phyloP scores from a whole-genome alignment of 2,888 invertebrate genomes.

The Metallyticus violacea region DNA sequence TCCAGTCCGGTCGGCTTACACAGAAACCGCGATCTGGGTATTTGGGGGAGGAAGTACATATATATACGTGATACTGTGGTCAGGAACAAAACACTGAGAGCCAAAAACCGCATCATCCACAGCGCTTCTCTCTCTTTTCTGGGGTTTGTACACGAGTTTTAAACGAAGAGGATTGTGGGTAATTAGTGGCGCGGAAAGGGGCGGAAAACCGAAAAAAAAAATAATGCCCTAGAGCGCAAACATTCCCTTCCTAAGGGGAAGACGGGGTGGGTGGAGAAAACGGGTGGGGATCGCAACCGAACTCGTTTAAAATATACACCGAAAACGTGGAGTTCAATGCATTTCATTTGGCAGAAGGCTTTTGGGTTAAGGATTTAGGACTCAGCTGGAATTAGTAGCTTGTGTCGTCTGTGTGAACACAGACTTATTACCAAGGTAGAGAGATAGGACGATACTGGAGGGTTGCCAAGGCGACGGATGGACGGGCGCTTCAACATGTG shows the following conservation, averaged over 20 bases:
- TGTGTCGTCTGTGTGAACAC: not conserved
- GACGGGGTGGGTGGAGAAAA: slow-evolving; percentile 7
- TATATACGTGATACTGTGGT: not conserved
- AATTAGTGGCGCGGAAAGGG: slow-evolving; percentile 1
- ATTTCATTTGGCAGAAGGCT: slow-evolving; percentile 1
- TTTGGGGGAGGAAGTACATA: not conserved
- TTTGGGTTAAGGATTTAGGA: slow-evolving; percentile 7
- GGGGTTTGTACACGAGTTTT: slow-evolving; percentile 8
- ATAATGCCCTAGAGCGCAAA: not conserved
- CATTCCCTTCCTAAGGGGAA: slow-evolving; percentile 3
- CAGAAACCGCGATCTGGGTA: not conserved
- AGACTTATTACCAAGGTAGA: slow-evolving; percentile 16
- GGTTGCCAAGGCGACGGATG: not conserved
- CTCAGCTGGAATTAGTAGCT: not conserved
- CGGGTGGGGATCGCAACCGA: not conserved
- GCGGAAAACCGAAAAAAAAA: not conserved
- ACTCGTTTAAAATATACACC: slow-evolving; percentile 13
- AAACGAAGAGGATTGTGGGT: slow-evolving; percentile 11
- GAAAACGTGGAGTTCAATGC: slow-evolving; percentile 14
- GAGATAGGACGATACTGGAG: not conserved
- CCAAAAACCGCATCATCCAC: not conserved
- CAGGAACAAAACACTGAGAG: not conserved
- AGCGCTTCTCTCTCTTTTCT: not conserved
- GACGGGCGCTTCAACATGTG: not conserved
- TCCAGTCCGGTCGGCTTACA: not conserved